A percentile compares a stretch with the other conserved stretches of the same genome.
These are phyloP conservation scores for Operophtera brumata DNA, from an alignment of 2,888 invertebrate species.

Conservation along the genomic window DNA sequence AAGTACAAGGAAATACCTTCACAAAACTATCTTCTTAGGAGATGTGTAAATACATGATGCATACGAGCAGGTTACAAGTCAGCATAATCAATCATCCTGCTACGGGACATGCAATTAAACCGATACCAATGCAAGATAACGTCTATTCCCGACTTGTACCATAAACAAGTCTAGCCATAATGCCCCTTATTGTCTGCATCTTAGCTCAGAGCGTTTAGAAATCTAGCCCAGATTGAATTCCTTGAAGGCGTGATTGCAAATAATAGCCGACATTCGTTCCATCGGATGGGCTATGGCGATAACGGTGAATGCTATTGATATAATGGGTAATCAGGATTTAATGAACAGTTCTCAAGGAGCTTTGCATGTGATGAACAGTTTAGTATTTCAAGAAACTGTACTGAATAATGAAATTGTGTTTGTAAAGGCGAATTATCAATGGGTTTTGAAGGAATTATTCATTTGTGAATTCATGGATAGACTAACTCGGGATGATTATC, in stretches of 20 bases:
- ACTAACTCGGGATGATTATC: no score
- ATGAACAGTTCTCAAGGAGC: slow-evolving; percentile 4
- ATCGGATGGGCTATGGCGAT: slow-evolving; percentile 28
- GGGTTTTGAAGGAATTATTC: not conserved
- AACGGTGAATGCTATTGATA: slow-evolving; percentile 45
- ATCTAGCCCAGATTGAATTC: slow-evolving; percentile 59
- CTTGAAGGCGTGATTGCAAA: slow-evolving; percentile 52
- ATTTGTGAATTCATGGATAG: no score
- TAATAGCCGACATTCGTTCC: slow-evolving; percentile 39
- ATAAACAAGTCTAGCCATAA: slow-evolving; percentile 31
- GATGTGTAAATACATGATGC: no score
- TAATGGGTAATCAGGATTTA: slow-evolving; percentile 36
- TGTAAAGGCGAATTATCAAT: not conserved
- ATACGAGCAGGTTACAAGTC: not conserved
- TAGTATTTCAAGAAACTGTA: slow-evolving; percentile 7
- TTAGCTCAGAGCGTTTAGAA: slow-evolving; percentile 55
- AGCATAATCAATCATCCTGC: slow-evolving; percentile 13
- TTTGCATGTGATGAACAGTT: slow-evolving; percentile 21
- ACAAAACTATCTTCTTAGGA: no score
- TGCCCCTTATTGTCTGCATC: slow-evolving; percentile 42
- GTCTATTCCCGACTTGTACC: slow-evolving; percentile 28
- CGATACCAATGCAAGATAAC: slow-evolving; percentile 16
- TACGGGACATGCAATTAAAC: slow-evolving; percentile 19
- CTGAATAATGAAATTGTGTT: slow-evolving; percentile 5
- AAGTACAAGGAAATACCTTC: no score